Evolutionary conservation across 2,888 invertebrate genomes (phyloP), one percentile per base, ranked within the genome.

Genomic region (Eledone cirrhosa): DNA sequence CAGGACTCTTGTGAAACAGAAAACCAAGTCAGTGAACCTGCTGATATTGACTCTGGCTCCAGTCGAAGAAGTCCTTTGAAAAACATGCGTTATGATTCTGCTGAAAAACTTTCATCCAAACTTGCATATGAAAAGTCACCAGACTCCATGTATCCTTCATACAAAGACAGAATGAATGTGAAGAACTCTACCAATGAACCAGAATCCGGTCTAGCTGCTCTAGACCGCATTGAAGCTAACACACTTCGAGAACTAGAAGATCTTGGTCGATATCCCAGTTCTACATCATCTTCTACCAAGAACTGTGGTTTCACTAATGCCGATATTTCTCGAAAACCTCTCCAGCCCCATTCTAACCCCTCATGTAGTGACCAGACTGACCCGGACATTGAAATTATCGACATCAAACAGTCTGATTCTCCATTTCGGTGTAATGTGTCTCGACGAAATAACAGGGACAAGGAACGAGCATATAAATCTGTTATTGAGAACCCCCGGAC

Each of bases 61-160:
- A 41, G n/a, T 72, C 33, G 31, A 33, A 31, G 41, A 72, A 72
- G 72, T 72, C 72, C 72, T 72, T 72, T 72, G 41, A 72, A 72
- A 72, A 72, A 72, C 41, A 72, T 72, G 72, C 72, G 72, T 72
- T 72, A 72, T 72, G 72, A 72, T 72, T 72, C 72, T 72, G 31
- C 72, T 31, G 72, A 72, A 19, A 72, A 72, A 72, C 72, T 72
- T 19, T 72, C 72, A 41, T n/a, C 72, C 31, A 72, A 72, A 41
- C n/a, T 72, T 22, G n/a, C 72, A 72, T 72, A 41, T 72, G 72
- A 72, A 31, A 72, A 72, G 72, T 31, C 72, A 72, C 41, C 72
- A n/a, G 72, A 72, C 33, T 72, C 72, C n/a, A 41, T 31, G n/a
- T 72, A 72, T 72, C 41, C 72, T 72, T 31, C 72, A 31, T 72